Percentiles rank a stretch among this genome's conserved stretches.
Evolutionary conservation across 2,113 vertebrate genomes (phyloP).

Genomic region (Psammodynastes pulverulentus): DNA sequence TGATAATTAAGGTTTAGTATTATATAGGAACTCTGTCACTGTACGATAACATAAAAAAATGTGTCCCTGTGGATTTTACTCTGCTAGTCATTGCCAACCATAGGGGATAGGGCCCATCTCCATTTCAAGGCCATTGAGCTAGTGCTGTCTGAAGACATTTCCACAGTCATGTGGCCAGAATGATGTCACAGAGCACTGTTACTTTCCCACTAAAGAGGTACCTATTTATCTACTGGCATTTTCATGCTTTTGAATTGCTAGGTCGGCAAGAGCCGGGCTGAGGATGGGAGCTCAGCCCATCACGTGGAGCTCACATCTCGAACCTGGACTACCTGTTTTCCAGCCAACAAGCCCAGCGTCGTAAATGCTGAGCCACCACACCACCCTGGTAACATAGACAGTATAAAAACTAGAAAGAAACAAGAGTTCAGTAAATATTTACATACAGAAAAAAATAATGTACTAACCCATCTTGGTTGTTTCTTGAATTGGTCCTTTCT

Average conservation of each 20-base stretch:
- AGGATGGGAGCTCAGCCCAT: background rate
- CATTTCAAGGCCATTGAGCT: background rate
- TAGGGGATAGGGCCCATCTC: background rate
- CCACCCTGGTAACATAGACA: background rate
- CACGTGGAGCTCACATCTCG: background rate
- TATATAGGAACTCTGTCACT: background rate
- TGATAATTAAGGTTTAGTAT: background rate
- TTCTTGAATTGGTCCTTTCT: conserved; percentile 67
- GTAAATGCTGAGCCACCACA: background rate
- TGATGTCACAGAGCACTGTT: background rate
- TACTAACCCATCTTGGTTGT: conserved; percentile 77
- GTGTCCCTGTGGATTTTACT: background rate
- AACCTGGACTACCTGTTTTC: background rate
- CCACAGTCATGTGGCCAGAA: background rate
- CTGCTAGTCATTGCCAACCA: background rate
- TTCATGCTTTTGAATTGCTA: background rate
- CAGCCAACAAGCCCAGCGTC: background rate
- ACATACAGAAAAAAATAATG: conserved; percentile 4
- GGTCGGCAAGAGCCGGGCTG: background rate
- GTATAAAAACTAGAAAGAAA: conserved; percentile 4
- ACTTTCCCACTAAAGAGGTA: background rate
- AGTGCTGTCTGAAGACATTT: background rate
- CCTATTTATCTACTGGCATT: background rate
- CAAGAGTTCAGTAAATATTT: background rate
- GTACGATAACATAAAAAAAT: background rate